Conservation (phyloP, 2,888 invertebrate species). For the Listrodromus nycthemerus region DNA sequence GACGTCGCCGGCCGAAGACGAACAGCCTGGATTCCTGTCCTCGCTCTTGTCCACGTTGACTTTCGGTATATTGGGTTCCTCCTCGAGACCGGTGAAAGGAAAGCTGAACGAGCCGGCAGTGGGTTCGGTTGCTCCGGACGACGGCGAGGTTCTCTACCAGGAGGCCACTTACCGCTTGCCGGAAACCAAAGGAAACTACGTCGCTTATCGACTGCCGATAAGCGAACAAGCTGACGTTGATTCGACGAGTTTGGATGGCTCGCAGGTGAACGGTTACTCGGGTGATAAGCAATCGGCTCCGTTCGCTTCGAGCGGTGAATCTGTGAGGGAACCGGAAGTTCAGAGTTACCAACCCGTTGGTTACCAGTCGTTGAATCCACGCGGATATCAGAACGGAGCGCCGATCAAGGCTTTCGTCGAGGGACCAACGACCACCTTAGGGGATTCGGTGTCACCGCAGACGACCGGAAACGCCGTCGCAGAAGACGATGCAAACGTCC, state of each 20-base stretch:
- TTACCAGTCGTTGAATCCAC: constrained; percentile 18
- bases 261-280: constrained; percentile 3
- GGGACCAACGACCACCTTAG: neutral
- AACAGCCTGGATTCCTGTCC: constrained; percentile 36
- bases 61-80: constrained; percentile 49
- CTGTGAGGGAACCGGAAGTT: constrained; percentile 4
- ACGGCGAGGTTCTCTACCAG: constrained; percentile 23
- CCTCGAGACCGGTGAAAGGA: constrained; percentile 1
- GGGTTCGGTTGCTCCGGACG: neutral
- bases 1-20: neutral
- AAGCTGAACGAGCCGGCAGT: neutral
- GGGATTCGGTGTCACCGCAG: neutral
- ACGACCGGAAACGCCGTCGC: neutral
- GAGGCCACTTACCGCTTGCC: constrained; percentile 49
- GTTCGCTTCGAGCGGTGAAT: neutral
- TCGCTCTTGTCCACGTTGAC: constrained; percentile 45
- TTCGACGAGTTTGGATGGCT: neutral
- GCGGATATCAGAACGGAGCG: constrained; percentile 17
- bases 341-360: neutral
- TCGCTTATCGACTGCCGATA: constrained; percentile 56
- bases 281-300: constrained; percentile 35
- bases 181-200: constrained; percentile 36
- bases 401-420: constrained; percentile 21
- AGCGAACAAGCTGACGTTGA: constrained; percentile 12
- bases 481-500: neutral